A percentile compares a stretch with the other conserved stretches of the same genome.
Evolutionary conservation across 2,113 vertebrate species (phyloP).

Genomic region (Penelope pileata): DNA sequence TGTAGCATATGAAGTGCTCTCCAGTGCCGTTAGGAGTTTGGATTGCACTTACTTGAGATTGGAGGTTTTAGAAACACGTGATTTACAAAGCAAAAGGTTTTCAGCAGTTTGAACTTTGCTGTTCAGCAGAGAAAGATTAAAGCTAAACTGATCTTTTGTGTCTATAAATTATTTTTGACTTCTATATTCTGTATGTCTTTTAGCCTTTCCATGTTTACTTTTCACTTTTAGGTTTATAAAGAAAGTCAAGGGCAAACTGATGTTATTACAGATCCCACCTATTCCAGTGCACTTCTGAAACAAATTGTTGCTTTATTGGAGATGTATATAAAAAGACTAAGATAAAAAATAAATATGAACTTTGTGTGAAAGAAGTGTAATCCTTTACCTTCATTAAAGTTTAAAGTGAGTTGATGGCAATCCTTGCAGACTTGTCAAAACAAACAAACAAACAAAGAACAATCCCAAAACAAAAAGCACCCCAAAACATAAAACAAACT

Average conservation of each 20-base stretch:
- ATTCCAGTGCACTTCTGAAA: not conserved
- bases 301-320: not conserved
- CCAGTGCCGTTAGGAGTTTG: not conserved
- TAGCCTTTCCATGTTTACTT: not conserved
- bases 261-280: not conserved
- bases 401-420: conserved; percentile 29
- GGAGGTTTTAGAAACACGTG: not conserved
- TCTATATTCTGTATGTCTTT: not conserved
- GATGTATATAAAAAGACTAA: conserved; percentile 47
- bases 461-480: not conserved
- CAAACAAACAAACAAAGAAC: not conserved
- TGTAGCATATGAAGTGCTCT: not conserved
- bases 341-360: not conserved
- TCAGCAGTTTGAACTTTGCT: not conserved
- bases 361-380: conserved; percentile 21
- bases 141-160: not conserved
- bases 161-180: not conserved
- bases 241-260: not conserved
- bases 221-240: conserved; percentile 5
- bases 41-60: not conserved
- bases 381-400: not conserved
- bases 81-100: not conserved
- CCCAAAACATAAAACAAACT: not conserved
- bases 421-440: conserved; percentile 18
- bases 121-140: not conserved